phyloP scores from a whole-genome alignment of 2,113 vertebrate species.

The Erpornis zantholeuca region DNA sequence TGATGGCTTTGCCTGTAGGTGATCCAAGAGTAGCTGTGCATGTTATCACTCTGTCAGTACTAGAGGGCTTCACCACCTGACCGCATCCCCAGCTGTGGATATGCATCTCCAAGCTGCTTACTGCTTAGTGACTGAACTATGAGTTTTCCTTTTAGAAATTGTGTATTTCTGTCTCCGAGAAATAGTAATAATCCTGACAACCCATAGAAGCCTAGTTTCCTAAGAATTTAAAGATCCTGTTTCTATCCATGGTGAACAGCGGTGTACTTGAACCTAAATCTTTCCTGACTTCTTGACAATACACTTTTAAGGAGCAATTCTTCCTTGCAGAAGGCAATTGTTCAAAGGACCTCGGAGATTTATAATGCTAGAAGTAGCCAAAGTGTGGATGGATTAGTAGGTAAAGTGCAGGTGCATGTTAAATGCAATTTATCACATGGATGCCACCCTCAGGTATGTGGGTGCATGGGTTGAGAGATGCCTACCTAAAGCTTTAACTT shows the following conservation, averaged over 20 bases:
- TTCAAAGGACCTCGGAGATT: neutral
- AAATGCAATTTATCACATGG: conserved; percentile 40
- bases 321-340: neutral
- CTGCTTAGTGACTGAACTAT: neutral
- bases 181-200: neutral
- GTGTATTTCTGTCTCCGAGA: neutral
- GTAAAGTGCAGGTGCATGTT: conserved; percentile 4
- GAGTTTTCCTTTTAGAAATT: neutral
- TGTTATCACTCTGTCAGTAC: neutral
- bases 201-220: neutral
- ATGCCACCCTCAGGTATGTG: neutral
- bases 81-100: neutral
- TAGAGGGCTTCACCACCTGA: neutral
- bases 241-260: neutral
- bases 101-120: rapidly evolving
- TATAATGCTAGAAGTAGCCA: neutral
- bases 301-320: neutral
- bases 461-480: neutral
- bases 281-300: neutral
- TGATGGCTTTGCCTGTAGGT: neutral
- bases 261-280: neutral
- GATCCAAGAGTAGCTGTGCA: neutral
- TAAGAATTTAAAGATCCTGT: neutral
- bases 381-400: conserved; percentile 22
- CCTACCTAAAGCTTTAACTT: conserved; percentile 18